Conservation (phyloP, 2,797 vertebrate species). For the Trematomus bernacchii region DNA sequence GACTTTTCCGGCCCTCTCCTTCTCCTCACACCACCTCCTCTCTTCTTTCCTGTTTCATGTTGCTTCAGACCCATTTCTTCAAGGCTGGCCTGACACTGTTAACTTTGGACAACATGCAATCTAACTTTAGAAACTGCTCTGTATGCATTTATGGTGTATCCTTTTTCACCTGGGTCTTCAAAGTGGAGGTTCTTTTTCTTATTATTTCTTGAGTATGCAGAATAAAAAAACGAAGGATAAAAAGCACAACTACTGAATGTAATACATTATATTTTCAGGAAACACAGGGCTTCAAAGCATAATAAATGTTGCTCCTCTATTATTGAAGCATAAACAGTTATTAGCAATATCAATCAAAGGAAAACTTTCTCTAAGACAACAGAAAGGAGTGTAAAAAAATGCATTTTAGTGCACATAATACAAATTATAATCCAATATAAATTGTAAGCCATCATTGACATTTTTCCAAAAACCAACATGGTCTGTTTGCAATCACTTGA, state of each 20-base stretch:
- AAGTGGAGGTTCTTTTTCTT: conserved; percentile 10
- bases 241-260: conserved; percentile 9
- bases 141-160: conserved; percentile 63
- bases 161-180: conserved; percentile 63
- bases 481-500: neutral
- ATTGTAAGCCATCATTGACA: neutral
- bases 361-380: neutral
- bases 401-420: neutral
- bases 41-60: conserved; percentile 56
- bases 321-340: conserved; percentile 39
- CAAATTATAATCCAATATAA: neutral
- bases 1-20: neutral
- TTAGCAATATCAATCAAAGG: neutral
- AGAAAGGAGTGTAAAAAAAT: neutral
- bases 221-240: conserved; percentile 25
- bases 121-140: conserved; percentile 73
- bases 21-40: conserved; percentile 4
- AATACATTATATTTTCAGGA: conserved; percentile 43
- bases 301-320: conserved; percentile 38
- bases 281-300: conserved; percentile 47
- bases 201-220: conserved; percentile 21
- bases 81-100: conserved; percentile 64
- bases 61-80: conserved; percentile 62
- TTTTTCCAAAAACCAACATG: neutral
- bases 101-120: conserved; percentile 67